Evolutionary conservation across 1,140 invertebrate genomes (phyloP).

Genomic region (Polypedilum pembai): DNA sequence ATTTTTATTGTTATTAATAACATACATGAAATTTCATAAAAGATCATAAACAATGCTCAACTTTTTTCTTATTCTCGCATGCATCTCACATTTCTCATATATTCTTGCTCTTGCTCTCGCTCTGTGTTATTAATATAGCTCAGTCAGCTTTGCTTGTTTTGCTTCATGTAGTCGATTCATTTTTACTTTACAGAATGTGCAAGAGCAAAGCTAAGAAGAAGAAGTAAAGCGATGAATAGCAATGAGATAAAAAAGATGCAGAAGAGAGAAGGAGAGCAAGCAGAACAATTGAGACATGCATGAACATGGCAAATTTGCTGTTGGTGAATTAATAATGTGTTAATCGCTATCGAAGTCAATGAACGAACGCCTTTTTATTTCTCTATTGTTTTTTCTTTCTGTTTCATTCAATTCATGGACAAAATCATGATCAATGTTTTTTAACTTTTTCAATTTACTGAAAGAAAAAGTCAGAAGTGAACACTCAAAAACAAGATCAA

Average conservation of each 20-base stretch:
- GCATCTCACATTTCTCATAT: background rate
- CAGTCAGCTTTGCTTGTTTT: no score
- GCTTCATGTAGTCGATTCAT: background rate
- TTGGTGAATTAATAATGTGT: constrained; percentile 14
- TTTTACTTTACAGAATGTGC: background rate
- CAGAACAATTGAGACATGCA: background rate
- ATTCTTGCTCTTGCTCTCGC: background rate
- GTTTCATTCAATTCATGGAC: no score
- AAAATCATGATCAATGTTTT: no score
- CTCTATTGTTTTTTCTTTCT: no score
- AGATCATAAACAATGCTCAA: background rate
- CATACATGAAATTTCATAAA: constrained; percentile 16
- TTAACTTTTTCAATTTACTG: no score
- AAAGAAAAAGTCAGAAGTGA: no score
- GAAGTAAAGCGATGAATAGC: background rate
- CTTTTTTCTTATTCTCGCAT: background rate
- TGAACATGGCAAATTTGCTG: constrained; percentile 17
- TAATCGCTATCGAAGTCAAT: background rate
- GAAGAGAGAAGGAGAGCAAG: background rate
- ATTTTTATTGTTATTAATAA: constrained; percentile 1
- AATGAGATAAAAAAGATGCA: background rate
- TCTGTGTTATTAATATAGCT: no score
- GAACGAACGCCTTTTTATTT: constrained; percentile 3
- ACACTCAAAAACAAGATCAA: no score
- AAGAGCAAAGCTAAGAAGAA: background rate